Percentiles rank a stretch among this genome's conserved stretches.
Conservation (phyloP, 2,797 vertebrate genomes). For the Botia almorhae region DNA sequence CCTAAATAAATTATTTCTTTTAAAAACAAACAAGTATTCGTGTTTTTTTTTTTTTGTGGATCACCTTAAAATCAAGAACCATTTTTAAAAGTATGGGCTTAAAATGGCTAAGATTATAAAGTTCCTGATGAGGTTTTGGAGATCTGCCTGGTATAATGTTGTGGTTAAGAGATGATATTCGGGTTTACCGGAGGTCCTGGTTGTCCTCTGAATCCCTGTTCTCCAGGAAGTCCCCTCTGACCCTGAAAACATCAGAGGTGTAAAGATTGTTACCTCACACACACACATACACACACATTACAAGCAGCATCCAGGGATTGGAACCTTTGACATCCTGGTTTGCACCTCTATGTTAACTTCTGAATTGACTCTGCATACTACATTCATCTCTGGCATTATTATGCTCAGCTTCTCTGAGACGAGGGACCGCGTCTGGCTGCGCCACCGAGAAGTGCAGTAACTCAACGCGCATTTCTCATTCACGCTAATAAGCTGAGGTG, state of each 20-base stretch:
- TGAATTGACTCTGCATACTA: too few species aligned
- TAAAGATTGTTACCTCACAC: background rate
- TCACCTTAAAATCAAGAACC: too few species aligned
- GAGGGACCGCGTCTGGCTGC: slow-evolving; percentile 12
- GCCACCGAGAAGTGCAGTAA: slow-evolving; percentile 11
- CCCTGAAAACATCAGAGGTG: slow-evolving; percentile 75
- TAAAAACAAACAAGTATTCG: too few species aligned
- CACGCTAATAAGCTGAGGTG: slow-evolving; percentile 1
- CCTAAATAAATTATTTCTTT: too few species aligned
- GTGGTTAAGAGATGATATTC: too few species aligned
- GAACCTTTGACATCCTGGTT: background rate
- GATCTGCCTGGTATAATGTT: too few species aligned
- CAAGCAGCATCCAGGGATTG: background rate
- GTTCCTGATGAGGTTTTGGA: too few species aligned
- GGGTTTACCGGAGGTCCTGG: slow-evolving; percentile 79
- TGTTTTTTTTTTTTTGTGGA: too few species aligned
- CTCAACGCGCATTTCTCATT: slow-evolving; percentile 34
- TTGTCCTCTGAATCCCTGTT: slow-evolving; percentile 83
- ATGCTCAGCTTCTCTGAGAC: background rate
- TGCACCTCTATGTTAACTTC: background rate
- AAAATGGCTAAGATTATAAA: too few species aligned
- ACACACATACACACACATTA: background rate
- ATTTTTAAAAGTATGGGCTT: too few species aligned
- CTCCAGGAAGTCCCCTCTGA: slow-evolving; percentile 83
- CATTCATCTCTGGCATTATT: background rate